Base-by-base conservation (phyloP, 2,888 invertebrate genomes). In the Xylota segnis region DNA sequence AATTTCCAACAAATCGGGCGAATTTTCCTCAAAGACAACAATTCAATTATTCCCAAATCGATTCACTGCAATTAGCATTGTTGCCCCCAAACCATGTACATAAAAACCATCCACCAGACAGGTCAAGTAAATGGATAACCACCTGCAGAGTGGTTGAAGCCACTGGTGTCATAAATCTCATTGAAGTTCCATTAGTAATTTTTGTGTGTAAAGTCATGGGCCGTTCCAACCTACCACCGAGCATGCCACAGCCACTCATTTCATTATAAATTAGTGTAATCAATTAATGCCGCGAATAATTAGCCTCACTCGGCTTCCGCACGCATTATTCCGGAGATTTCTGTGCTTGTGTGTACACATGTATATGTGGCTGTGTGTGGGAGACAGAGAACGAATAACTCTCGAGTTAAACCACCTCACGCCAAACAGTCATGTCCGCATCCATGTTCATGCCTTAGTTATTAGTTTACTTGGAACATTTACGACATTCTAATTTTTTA, bases 201-300 rank as follows among this genome's bases (percentile, higher is more conserved):
- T 75, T 59, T 68, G 37, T 40, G 37, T 40, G 68, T 45, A 75
- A 79, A 75, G 58, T 70, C 68, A 56, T 61, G 27, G 52, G 61
- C 47, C 54, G 71, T 78, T 71, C 58, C 84, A 65, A 56, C 58
- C 59, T 70, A 65, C 61, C 50, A 34, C 32, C 52, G 59, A 58
- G 52, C 63, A 70, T 34, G 10, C 37, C 37, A 37, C 82, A 54
- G 56, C 66, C 71, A 72, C 29, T 76, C 76, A 74, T 76, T 77
- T 86, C 65, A 72, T 86, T 86, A 86, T 82, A 86, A 86, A 86
- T 86, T 86, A 86, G 82, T 86, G 23, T 82, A 86, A 86, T 86
- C 81, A 86, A 86, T 86, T 86, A 77, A 86, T 82, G 86, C 72
- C 82, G 86, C 86, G 61, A 82, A 82, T 86, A 86, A 86, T 86